Evolutionary conservation across 92 coral and sea anemone genomes (phyloP), one percentile per base, ranked within the genome.

Genomic region (Palythoa grandis): DNA sequence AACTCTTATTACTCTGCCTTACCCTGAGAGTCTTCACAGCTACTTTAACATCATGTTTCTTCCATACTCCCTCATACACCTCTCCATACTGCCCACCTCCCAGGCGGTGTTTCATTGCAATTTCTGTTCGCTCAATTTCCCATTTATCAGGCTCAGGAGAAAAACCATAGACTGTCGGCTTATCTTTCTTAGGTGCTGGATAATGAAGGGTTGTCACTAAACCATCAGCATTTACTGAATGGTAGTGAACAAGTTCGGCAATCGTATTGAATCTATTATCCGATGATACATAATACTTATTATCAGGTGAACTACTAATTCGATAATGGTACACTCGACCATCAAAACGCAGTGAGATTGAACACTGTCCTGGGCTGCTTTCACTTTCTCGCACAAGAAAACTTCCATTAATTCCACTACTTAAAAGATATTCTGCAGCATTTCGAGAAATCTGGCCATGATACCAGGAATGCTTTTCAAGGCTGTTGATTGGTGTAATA

Each of bases 51-150:
- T 93, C 88, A 52, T 97, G 86, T 72, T 93, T 97, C 83, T 95
- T 97, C 99, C 99, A 97, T 50, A 92, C 72, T 35, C 98, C 99
- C 87, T 97, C 99, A 78, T 97, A 97, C 10, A 97, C 99, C 80
- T 97, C 99, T 1, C 99, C 99, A 89, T 97, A 97, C 83, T 97
- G 99, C 11, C 99, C 99, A 12, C 95, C 97, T 25, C 98, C 99
- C 39, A 97, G 88, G 1, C 97, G 83, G 56, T 97, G 98, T 74
- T 97, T 97, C 99, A 97, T 97, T 39, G 95, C 95, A 72, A 97
- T 97, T 76, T 97, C 99, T 43, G 95, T 94, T 78, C 99, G 72
- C 23, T 96, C 94, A 82, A 97, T 94, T 76, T 97, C 99, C 99
- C 99, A 97, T 48, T 93, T 92, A 65, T 97, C 99, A 9, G 99